Percentiles rank a stretch among this genome's conserved stretches.
Conservation (phyloP, 2,888 invertebrate genomes). For the Pardosa pseudoannulata region DNA sequence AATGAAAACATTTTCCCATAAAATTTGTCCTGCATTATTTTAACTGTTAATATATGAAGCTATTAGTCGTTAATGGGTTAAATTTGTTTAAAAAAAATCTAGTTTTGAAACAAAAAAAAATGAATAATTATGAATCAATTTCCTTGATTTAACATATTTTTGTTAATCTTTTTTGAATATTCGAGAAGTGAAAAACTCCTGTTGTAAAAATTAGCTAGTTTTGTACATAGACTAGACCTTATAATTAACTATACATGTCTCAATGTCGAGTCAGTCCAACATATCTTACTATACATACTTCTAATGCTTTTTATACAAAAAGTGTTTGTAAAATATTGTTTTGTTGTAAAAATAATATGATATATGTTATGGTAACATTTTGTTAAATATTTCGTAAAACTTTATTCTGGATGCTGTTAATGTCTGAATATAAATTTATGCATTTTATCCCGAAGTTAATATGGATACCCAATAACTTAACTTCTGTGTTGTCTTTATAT, state of each 20-base stretch:
- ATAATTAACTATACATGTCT: neutral
- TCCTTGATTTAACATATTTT: too few relatives aligned
- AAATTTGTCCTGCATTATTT: too few relatives aligned
- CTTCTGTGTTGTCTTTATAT: neutral
- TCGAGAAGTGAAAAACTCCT: too few relatives aligned
- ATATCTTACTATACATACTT: neutral
- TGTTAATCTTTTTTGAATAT: too few relatives aligned
- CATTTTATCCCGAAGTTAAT: neutral
- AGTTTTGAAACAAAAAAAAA: too few relatives aligned
- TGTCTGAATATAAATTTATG: neutral
- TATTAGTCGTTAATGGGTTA: too few relatives aligned
- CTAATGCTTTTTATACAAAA: neutral
- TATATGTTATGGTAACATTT: neutral
- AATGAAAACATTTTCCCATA: too few relatives aligned
- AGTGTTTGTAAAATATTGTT: constrained; percentile 2
- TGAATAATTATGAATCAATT: too few relatives aligned
- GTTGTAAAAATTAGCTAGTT: constrained; percentile 8
- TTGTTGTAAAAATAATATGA: neutral
- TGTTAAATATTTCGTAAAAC: neutral
- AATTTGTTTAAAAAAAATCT: too few relatives aligned
- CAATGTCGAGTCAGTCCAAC: neutral
- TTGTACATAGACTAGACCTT: neutral
- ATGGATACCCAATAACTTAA: neutral
- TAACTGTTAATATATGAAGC: too few relatives aligned
- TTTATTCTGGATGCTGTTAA: constrained; percentile 8